Evolutionary conservation across 1,140 invertebrate genomes (phyloP), one percentile per base, ranked within the genome.

Genomic region (Drosophila mayri): DNA sequence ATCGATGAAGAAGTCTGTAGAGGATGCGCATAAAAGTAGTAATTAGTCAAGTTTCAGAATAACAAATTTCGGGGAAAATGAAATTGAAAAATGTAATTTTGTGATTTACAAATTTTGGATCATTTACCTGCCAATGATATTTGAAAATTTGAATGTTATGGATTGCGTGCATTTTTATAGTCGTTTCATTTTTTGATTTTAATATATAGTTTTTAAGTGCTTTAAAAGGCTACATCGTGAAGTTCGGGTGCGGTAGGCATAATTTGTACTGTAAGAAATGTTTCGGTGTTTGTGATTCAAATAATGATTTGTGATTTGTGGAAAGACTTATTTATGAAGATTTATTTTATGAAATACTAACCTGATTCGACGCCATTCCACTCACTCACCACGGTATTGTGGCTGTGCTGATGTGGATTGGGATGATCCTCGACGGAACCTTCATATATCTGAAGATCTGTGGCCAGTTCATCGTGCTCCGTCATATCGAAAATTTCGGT

Each of bases 401-500:
- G 81, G 47, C 55, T 68, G 43, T 85, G 77, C 58, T 90, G 82
- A 64, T 79, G 75, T 12, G 73, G 76, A 80, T 79, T 85, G 28
- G 84, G 71, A 68, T 78, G 73, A 62, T 87, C 83, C 46, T 92
- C 90, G 6, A 87, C 78, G 6, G 68, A 66, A 3, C 77, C 78
- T 47, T 87, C 91, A 70, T 71, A 91, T 52, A 81, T 81, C 44
- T 81, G 82, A 46, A 82, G 55, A 76, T 92, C 86, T 6, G 85
- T 88, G 22, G 85, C 83, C 22, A 76, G 81, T 32, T 91, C 92
- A 73, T 95, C 95, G 38, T 93, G 93, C 63, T 97, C 95, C 11
- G 96, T 96, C 82, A 97, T 95, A 91, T 97, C 84, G 90, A 96
- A 98, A 78, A 98, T 97, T 93, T 98, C 97, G 4, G 97, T 97